Evolutionary conservation across 1,140 invertebrate genomes (phyloP), one percentile per base, ranked within the genome.

Genomic region (Potamilus streckersoni): DNA sequence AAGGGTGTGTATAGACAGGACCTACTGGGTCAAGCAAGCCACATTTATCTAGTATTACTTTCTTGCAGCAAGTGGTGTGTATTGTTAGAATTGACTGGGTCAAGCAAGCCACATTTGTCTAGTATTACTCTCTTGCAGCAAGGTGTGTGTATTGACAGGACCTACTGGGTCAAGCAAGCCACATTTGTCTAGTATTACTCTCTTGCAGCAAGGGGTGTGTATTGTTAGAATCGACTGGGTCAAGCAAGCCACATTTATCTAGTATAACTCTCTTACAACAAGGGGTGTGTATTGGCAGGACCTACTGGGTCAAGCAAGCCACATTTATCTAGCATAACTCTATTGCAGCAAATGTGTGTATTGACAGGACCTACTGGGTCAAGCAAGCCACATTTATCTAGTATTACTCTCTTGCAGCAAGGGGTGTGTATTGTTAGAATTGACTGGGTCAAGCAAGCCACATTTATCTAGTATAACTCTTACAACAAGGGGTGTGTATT

Each of bases 11-110:
- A 16, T 90, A 99, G 61, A 98, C 97, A 0, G 98, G 27, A 31
- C 3, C 27, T 1, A 31, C 27, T 31, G 27, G 27, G 27, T 31
- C 27, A 31, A 2, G 27, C 23, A 99, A 91, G 99, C 98, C 6
- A 99, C 98, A 2, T 97, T 99, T 83, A 95, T 99, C 83, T 98
- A 97, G 79, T 98, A 99, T 91, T 99, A 99, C 91, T 99, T 98
- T 0, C 91, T 99, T 19, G 98, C 93, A 94, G 89, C 97, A 99
- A 92, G 97, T 97, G 79, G 96, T 99, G 79, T 91, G 91, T 88
- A 17, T 38, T n/a, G 17, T 98, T 97, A 0, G 98, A 98, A 0
- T 94, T 96, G 62, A 99, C 98, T 0, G 98, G 98, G n/a, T 94
- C 93, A 83, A 98, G 11, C 99, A 99, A 91, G 99, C 98, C 6